phyloP scores from a whole-genome alignment of 1,140 invertebrate genomes.

The Bombyx mandarina region DNA sequence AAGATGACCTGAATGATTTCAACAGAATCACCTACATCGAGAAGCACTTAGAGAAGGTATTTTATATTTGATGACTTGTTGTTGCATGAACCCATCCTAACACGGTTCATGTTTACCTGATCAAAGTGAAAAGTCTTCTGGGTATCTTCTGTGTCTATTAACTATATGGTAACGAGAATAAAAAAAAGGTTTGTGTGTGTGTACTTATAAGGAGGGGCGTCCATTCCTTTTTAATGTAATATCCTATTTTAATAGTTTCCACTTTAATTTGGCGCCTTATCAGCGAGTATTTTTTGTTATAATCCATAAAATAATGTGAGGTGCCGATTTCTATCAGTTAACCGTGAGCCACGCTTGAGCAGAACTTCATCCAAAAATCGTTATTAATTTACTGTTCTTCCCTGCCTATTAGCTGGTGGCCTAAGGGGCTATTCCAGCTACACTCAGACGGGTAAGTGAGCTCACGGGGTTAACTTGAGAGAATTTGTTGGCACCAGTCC shows the following conservation, averaged over 20 bases:
- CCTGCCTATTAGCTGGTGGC: too few relatives aligned
- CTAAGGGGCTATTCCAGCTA: too few relatives aligned
- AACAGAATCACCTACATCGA: conserved; percentile 54
- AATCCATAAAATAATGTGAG: background rate
- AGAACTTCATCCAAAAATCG: too few relatives aligned
- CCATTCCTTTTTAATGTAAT: background rate
- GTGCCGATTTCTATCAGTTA: background rate
- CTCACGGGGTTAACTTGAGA: too few relatives aligned
- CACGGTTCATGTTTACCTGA: background rate
- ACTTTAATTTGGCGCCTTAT: background rate
- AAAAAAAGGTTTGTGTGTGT: background rate
- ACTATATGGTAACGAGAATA: background rate
- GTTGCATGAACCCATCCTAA: background rate
- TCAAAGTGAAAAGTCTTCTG: background rate
- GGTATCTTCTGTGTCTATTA: background rate
- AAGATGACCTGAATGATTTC: conserved; percentile 60
- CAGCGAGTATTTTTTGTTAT: background rate
- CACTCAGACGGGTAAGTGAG: too few relatives aligned
- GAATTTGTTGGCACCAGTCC: too few relatives aligned
- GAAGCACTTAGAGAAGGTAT: conserved; percentile 32
- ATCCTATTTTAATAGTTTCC: background rate
- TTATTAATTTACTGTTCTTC: too few relatives aligned
- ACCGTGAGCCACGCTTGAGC: too few relatives aligned
- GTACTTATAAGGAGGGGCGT: background rate
- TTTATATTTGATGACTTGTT: background rate